Evolutionary conservation across 2,888 invertebrate genomes (phyloP).

Genomic region (Andrena bucephala): DNA sequence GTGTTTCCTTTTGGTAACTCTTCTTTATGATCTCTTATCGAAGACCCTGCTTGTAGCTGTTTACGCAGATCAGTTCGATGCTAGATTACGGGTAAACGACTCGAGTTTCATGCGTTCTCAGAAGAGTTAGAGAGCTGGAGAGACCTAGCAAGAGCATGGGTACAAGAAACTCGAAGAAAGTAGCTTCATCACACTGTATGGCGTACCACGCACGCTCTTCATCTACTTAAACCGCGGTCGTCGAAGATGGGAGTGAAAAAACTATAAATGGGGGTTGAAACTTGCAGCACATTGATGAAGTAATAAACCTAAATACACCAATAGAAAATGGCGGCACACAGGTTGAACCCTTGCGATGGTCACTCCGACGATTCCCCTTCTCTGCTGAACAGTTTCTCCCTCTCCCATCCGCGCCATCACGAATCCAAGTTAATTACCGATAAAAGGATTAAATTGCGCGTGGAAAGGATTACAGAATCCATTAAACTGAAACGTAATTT

Average conservation of each 20-base stretch:
- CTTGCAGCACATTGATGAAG: not conserved
- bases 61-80: too few species aligned
- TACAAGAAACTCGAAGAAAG: not conserved
- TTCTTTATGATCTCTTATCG: too few species aligned
- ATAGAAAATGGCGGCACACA: not conserved
- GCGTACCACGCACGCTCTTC: not conserved
- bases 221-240: not conserved
- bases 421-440: not conserved
- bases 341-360: not conserved
- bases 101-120: not conserved
- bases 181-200: not conserved
- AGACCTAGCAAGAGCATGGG: not conserved
- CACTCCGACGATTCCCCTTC: not conserved
- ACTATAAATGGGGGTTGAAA: not conserved
- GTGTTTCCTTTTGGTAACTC: too few species aligned
- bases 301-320: not conserved
- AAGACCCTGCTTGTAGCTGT: too few species aligned
- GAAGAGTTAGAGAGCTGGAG: not conserved
- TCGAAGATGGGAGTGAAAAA: not conserved
- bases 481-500: conserved; percentile 1
- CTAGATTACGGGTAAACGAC: not conserved
- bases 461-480: not conserved
- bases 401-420: too few species aligned
- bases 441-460: not conserved
- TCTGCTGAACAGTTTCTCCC: not conserved